These are phyloP conservation scores for Ptilodon capucinus DNA, from an alignment of 2,888 invertebrate genomes.

Conservation along the genomic window DNA sequence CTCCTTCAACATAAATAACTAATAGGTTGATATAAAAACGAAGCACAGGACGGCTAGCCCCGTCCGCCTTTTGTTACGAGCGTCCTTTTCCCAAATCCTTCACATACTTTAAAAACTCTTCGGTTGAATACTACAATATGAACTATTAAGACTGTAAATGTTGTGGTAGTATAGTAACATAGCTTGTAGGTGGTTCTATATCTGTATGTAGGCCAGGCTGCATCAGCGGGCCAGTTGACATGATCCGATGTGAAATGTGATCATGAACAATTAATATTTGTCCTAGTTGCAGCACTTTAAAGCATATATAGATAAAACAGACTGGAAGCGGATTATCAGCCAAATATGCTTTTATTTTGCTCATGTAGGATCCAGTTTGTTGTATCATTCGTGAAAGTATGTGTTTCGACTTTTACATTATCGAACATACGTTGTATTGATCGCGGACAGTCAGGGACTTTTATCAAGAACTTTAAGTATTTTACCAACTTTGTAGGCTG, in stretches of 20 bases:
- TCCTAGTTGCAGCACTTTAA: conserved; percentile 40
- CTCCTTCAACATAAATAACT: conserved; percentile 1
- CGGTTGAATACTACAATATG: conserved; percentile 6
- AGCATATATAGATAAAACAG: too few relatives aligned
- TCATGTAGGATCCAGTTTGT: too few relatives aligned
- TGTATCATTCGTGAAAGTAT: too few relatives aligned
- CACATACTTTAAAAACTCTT: conserved; percentile 10
- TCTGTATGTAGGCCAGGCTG: conserved; percentile 53
- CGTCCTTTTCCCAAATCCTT: conserved; percentile 14
- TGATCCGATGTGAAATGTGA: conserved; percentile 50
- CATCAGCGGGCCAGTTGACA: conserved; percentile 46
- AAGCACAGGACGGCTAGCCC: conserved; percentile 22
- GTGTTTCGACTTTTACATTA: too few relatives aligned
- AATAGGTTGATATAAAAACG: conserved; percentile 32
- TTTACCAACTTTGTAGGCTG: too few relatives aligned
- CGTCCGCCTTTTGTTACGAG: conserved; percentile 33
- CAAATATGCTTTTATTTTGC: too few relatives aligned
- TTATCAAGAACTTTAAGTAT: too few relatives aligned
- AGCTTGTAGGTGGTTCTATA: conserved; percentile 35
- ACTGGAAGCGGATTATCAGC: too few relatives aligned
- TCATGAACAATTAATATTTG: conserved; percentile 49
- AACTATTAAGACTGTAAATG: conserved; percentile 9
- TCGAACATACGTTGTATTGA: too few relatives aligned
- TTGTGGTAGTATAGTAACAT: conserved; percentile 5
- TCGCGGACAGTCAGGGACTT: too few relatives aligned